These are phyloP conservation scores for Columbina picui DNA, from an alignment of 2,113 vertebrate genomes.

Conservation along the genomic window DNA sequence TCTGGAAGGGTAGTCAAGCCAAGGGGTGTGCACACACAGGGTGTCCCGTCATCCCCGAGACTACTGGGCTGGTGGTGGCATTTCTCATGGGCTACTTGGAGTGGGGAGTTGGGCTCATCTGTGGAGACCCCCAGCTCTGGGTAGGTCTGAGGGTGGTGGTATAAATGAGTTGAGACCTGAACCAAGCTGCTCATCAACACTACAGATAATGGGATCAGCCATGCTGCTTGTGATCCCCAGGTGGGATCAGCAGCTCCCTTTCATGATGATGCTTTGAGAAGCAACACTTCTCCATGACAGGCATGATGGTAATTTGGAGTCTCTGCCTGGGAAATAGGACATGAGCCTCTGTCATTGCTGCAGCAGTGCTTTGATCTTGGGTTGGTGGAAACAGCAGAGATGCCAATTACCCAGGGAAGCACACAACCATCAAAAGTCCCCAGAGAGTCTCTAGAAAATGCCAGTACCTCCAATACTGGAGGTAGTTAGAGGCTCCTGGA, in stretches of 20 bases:
- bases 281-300: fast-evolving
- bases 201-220: fast-evolving
- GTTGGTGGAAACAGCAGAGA: neutral
- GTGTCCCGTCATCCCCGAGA: neutral
- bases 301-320: neutral
- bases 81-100: neutral
- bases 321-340: neutral
- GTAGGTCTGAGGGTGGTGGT: neutral
- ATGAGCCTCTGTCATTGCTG: neutral
- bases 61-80: neutral
- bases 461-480: neutral
- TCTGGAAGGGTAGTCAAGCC: neutral
- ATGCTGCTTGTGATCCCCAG: fast-evolving
- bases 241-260: neutral
- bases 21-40: fast-evolving
- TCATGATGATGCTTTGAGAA: neutral
- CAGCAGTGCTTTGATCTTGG: neutral
- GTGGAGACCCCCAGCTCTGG: neutral
- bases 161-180: neutral
- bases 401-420: neutral
- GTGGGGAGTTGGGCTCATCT: neutral
- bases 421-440: neutral
- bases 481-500: neutral
- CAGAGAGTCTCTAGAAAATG: neutral
- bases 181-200: fast-evolving